phyloP scores from a whole-genome alignment of 2,113 vertebrate species.

The Neotoma lepida region DNA sequence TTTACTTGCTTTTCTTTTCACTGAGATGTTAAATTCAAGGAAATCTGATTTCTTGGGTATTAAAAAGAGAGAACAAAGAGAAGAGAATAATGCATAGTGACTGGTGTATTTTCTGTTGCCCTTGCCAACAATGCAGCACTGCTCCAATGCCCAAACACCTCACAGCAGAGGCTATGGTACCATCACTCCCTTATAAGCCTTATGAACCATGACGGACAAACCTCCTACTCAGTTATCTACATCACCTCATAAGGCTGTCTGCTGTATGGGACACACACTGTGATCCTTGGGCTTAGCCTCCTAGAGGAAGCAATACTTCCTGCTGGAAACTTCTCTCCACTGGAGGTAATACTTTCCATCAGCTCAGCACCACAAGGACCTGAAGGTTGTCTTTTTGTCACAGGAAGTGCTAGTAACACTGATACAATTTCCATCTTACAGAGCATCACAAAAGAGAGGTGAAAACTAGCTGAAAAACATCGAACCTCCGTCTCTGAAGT shows the following conservation, averaged over 20 bases:
- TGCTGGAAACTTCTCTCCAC: conserved; percentile 49
- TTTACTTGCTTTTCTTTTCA: not conserved
- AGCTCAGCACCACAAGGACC: conserved; percentile 35
- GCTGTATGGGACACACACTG: conserved; percentile 1
- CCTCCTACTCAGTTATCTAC: not conserved
- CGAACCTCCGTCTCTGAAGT: not conserved
- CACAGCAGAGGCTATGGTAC: not conserved
- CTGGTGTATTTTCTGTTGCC: not conserved
- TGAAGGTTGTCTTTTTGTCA: conserved; percentile 32
- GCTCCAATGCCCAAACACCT: not conserved
- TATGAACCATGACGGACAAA: not conserved
- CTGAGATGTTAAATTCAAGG: not conserved
- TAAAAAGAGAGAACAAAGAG: not conserved
- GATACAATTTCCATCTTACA: not conserved
- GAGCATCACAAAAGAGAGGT: not conserved
- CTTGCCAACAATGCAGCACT: not conserved
- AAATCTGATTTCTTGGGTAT: not conserved
- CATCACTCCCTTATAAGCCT: not conserved
- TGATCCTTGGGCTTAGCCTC: conserved; percentile 51
- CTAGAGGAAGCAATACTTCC: conserved; percentile 65
- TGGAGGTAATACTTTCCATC: conserved; percentile 44
- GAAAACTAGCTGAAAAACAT: not conserved
- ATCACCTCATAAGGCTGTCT: conserved; percentile 30
- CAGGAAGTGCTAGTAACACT: not conserved
- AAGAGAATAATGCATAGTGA: not conserved